Evolutionary conservation across 2,888 invertebrate species (phyloP).

Genomic region (Charanyca ferruginea): DNA sequence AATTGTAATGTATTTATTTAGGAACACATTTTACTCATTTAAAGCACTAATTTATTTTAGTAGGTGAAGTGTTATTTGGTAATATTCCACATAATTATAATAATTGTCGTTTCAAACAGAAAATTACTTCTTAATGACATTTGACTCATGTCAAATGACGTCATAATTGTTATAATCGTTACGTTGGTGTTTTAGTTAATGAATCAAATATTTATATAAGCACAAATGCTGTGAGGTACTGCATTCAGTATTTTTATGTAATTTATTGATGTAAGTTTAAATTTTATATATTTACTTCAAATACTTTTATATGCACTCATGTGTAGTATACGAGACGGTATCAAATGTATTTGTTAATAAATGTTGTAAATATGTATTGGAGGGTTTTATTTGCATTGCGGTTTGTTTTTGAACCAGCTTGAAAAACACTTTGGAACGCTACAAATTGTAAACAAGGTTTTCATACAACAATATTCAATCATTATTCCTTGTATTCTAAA

Average conservation of each 20-base stretch:
- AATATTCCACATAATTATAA: conserved; percentile 35
- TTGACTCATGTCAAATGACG: conserved; percentile 37
- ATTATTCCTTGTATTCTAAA: conserved; percentile 37
- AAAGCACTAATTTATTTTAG: background rate
- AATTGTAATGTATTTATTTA: conserved; percentile 14
- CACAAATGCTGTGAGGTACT: conserved; percentile 56
- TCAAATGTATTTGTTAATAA: conserved; percentile 70
- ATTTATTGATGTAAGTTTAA: conserved; percentile 50
- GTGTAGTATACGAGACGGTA: conserved; percentile 49
- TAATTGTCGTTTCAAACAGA: conserved; percentile 1
- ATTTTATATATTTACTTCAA: conserved; percentile 34
- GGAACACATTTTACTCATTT: conserved; percentile 10
- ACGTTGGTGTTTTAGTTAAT: conserved; percentile 32
- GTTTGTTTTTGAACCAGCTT: too few relatives aligned
- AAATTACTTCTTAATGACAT: conserved; percentile 17
- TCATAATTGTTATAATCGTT: conserved; percentile 11
- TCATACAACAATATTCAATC: conserved; percentile 36
- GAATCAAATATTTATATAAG: conserved; percentile 41
- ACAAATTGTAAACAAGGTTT: conserved; percentile 27
- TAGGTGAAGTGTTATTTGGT: conserved; percentile 10
- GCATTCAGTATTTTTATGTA: conserved; percentile 56
- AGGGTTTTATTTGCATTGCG: conserved; percentile 31
- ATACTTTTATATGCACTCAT: conserved; percentile 64
- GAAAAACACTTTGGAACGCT: conserved; percentile 4
- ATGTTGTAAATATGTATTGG: conserved; percentile 65